phyloP scores from a whole-genome alignment of 2,888 invertebrate species.

The Neoitamus cyanurus region DNA sequence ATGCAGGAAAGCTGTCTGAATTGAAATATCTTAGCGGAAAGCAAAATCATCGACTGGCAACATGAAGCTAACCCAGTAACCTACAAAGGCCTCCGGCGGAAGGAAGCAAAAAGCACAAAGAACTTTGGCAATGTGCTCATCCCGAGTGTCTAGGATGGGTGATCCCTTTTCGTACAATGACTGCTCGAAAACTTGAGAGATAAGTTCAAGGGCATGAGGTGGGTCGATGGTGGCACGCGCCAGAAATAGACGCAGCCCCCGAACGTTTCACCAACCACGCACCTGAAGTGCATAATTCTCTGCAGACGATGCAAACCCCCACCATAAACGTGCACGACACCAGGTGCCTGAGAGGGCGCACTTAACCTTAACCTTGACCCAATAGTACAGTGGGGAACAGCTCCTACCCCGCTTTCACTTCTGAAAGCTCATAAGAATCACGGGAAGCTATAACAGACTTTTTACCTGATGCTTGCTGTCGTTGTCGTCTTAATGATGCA shows the following conservation, averaged over 20 bases:
- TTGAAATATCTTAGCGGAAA: constrained; percentile 35
- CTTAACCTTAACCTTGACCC: constrained; percentile 45
- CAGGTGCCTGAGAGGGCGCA: not conserved
- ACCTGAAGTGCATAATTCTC: constrained; percentile 23
- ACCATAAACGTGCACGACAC: not conserved
- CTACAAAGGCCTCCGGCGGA: not conserved
- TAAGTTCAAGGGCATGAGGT: not conserved
- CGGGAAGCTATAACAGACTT: not conserved
- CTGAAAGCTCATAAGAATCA: constrained; percentile 10
- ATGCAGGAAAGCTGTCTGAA: not conserved
- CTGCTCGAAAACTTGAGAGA: not conserved
- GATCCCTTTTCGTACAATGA: constrained; percentile 11
- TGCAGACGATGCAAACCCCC: constrained; percentile 35
- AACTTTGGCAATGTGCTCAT: not conserved
- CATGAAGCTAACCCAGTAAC: constrained; percentile 42
- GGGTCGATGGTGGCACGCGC: not conserved
- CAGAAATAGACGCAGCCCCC: not conserved
- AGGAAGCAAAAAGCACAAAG: constrained; percentile 21
- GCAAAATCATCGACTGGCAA: constrained; percentile 38
- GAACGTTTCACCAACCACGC: not conserved
- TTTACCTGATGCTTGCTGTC: constrained; percentile 20
- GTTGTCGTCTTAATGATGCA: not conserved
- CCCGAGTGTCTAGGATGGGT: not conserved
- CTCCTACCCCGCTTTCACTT: constrained; percentile 26
- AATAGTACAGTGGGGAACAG: not conserved